phyloP scores from a whole-genome alignment of 35 echinoderm and acorn worm species.

The Anneissia japonica region DNA sequence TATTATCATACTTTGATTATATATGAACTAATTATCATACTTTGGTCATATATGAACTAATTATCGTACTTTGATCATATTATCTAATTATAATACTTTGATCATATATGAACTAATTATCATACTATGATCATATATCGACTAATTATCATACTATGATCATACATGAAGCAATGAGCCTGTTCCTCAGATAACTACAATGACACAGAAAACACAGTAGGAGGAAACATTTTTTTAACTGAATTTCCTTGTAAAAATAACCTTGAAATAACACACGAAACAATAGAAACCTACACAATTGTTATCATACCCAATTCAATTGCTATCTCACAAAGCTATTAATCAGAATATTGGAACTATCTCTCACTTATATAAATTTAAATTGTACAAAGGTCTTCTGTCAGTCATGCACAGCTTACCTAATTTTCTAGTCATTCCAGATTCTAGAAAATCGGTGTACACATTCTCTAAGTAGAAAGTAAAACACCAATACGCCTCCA shows the following conservation, averaged over 20 bases:
- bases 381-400: not conserved
- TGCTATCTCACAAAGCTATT: not conserved
- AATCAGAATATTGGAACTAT: not conserved
- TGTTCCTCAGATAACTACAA: too few relatives aligned
- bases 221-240: not conserved
- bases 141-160: too few relatives aligned
- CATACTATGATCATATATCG: too few relatives aligned
- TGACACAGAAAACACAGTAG: too few relatives aligned
- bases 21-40: too few relatives aligned
- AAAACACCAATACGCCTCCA: constrained; percentile 98
- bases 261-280: not conserved
- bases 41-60: too few relatives aligned
- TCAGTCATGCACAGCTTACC: constrained; percentile 31
- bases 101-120: too few relatives aligned
- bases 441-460: constrained; percentile 83
- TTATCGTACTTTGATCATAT: too few relatives aligned
- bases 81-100: too few relatives aligned
- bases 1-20: too few relatives aligned
- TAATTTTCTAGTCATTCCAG: constrained; percentile 91
- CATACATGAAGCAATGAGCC: too few relatives aligned
- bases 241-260: not conserved
- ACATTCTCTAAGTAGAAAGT: constrained; percentile 87
- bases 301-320: not conserved
- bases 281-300: not conserved
- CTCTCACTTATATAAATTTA: too few relatives aligned